Evolutionary conservation across 2,888 invertebrate genomes (phyloP), one percentile per base, ranked within the genome.

Genomic region (Harpagoxenus sublaevis): DNA sequence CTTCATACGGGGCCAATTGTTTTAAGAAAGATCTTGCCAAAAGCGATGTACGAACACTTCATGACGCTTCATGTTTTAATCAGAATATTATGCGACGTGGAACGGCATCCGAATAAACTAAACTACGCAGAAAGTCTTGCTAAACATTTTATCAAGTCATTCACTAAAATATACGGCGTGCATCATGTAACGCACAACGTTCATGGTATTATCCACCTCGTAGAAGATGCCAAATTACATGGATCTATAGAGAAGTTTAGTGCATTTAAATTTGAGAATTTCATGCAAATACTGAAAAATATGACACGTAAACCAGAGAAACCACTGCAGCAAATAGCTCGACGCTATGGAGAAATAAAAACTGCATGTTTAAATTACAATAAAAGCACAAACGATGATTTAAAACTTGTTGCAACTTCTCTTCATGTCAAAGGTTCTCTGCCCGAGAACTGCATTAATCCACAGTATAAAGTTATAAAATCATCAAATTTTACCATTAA

Each of bases 171-270:
- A 51, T 51, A 51, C 2, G 51, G 51, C 51, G 18, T 51, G 1
- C 18, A 51, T 51, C 51, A 18, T 51, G 0, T 51, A 51, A 51
- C 51, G 0, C 51, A 51, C 18, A 51, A 51, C 2, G 18, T 51
- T 51, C 51, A 51, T 51, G 51, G 51, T 0, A 51, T 51, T 18
- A 51, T 51, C 51, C 51, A 51, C 6, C 18, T 51, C 1, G 51
- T 51, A 51, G 51, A 51, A 57, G 28, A 57, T 57, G 57, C 28
- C n/a, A n/a, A 28, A 2, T 57, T 57, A 57, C 57, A 57, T 57
- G 28, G 57, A 57, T 57, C 57, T 57, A 23, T 57, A 57, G 57
- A 57, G 0, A 57, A 57, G 57, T 23, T 57, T 57, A 57, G 57
- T 57, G 57, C 57, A 57, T 57, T 57, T 57, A 57, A 57, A 57